Conservation (phyloP, 2,113 vertebrate genomes). For the Oncorhynchus kisutch region DNA sequence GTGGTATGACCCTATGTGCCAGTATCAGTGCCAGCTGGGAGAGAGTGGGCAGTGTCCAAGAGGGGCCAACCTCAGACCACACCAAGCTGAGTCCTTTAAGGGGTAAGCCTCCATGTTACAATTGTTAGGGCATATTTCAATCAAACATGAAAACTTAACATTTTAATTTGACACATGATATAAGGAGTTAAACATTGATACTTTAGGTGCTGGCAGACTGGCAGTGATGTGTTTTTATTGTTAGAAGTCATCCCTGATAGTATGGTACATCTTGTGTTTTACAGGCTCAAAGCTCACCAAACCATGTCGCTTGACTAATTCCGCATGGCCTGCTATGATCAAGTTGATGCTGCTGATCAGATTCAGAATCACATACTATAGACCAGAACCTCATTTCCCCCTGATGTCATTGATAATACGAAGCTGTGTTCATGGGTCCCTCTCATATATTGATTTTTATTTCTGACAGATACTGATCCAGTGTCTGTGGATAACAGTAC, state of each 20-base stretch:
- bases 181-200: too few species aligned
- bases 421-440: background rate
- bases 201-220: too few species aligned
- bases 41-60: background rate
- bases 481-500: background rate
- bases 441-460: background rate
- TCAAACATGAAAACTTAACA: background rate
- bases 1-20: slow-evolving; percentile 12
- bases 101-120: slow-evolving; percentile 3
- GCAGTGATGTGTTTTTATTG: too few species aligned
- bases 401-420: too few species aligned
- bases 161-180: background rate
- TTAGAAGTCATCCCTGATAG: background rate
- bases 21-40: background rate
- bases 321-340: background rate
- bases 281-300: background rate
- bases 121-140: too few species aligned
- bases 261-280: background rate
- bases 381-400: too few species aligned
- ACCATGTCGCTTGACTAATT: background rate
- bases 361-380: background rate
- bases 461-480: background rate
- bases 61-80: background rate
- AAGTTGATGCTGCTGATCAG: background rate
- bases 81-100: background rate